A percentile compares a stretch with the other conserved stretches of the same genome.
Conservation (phyloP, 2,888 invertebrate genomes). For the Adineta ricciae region DNA sequence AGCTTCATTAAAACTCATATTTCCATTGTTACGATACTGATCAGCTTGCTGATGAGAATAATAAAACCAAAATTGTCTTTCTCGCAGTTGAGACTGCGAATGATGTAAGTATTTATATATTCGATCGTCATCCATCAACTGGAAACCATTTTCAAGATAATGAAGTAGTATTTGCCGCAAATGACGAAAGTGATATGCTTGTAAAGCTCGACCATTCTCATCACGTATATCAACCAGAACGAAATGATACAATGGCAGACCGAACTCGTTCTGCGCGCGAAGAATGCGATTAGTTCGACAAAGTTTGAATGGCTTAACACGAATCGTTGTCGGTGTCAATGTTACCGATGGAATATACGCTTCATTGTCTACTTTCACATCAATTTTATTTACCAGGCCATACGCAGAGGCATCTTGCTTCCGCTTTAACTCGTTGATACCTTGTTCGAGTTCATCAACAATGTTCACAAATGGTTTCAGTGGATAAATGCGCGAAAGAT, state of each 20-base stretch:
- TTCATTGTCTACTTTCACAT: background rate
- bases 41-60: background rate
- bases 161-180: background rate
- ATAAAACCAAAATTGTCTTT: background rate
- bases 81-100: background rate
- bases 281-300: conserved; percentile 2
- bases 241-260: background rate
- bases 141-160: background rate
- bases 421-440: background rate
- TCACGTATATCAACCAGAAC: background rate
- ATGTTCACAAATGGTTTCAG: background rate
- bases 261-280: background rate
- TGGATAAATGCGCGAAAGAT: background rate
- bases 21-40: background rate
- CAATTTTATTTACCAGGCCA: background rate
- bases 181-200: background rate
- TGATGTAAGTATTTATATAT: background rate
- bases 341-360: background rate
- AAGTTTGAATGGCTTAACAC: background rate
- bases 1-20: background rate
- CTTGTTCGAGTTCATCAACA: background rate
- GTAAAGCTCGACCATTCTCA: background rate
- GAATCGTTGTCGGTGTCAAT: conserved; percentile 9
- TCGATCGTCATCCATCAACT: background rate
- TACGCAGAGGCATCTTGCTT: background rate